phyloP scores from a whole-genome alignment of 2,113 vertebrate species.

The Sitta europaea region DNA sequence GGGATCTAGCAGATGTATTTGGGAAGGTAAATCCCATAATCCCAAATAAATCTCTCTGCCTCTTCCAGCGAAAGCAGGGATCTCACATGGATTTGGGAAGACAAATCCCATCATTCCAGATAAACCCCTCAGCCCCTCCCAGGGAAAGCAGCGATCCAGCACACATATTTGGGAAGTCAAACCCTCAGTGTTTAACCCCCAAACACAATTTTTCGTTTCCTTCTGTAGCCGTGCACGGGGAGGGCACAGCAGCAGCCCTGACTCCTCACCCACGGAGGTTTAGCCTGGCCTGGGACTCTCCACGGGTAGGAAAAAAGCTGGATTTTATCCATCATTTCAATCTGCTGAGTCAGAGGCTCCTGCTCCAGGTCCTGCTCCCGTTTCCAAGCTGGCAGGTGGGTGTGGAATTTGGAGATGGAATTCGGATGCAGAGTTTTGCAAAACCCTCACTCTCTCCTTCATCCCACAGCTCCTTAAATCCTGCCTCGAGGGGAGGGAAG shows the following conservation, averaged over 20 bases:
- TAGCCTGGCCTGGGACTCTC: not conserved
- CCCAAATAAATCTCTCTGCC: not conserved
- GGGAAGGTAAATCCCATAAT: not conserved
- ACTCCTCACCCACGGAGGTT: fast-evolving
- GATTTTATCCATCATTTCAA: not conserved
- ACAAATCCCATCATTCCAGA: not conserved
- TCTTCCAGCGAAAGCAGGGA: not conserved
- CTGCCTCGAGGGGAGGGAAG: not conserved
- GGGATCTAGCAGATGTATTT: not conserved
- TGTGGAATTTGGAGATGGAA: not conserved
- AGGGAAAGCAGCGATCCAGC: too few relatives aligned
- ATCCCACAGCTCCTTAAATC: not conserved
- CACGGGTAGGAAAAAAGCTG: not conserved
- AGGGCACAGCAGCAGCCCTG: not conserved
- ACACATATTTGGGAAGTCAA: too few relatives aligned
- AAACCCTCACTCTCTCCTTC: not conserved
- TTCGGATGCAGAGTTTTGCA: not conserved
- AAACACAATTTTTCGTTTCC: not conserved
- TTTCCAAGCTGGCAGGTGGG: not conserved
- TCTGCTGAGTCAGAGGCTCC: not conserved
- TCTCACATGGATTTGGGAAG: not conserved
- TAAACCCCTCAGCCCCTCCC: not conserved
- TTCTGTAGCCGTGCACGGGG: not conserved
- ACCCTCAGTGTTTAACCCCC: not conserved
- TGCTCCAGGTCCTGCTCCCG: not conserved